Base-by-base conservation (phyloP, 2,113 vertebrate genomes). In the Taurulus bubalis region DNA sequence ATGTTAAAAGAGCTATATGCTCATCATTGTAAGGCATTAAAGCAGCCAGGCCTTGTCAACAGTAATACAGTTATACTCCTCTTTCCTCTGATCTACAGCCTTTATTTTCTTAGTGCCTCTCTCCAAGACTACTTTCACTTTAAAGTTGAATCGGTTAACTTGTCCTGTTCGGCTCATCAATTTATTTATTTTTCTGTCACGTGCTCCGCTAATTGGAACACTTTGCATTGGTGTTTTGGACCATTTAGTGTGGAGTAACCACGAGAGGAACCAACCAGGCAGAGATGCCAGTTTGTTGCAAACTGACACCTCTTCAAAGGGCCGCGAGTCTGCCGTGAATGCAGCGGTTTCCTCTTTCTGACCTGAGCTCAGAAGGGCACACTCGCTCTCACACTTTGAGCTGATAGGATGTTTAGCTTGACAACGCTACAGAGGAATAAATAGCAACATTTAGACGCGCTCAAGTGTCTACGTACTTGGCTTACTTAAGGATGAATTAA, bases 271-370 rank as follows among this genome's bases (percentile, higher is more conserved):
- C 58, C 76, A 89, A 81, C 59, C 63, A 71, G 68, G 63, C 80
- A 58, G 80, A 71, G 75, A 85, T 84, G 85, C 82, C 85, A 85
- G 78, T 82, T 76, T 87, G 70, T n/a, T 88, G 80, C 74, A 93
- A 94, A 65, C 73, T 2, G 87, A 92, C 85, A 91, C 86, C 70
- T 85, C 90, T 92, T 94, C 90, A 93, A 93, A 94, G 88, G 69
- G 47, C 74, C 18, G 34, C 15, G 8, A 65, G 72, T 75, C 85
- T 77, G 83, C 85, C 86, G 87, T 80, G 78, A 76, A 53, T 65
- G 80, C 77, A 75, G 82, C 60, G 67, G 67, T 85, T 83, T 92
- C 73, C 30, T 75, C 58, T 89, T 89, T 91, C 87, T 82, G 74
- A 89, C 70, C 89, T 42, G 49, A 75, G 79, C 83, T 87, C 82